Evolutionary conservation across 1,140 invertebrate genomes (phyloP), one percentile per base, ranked within the genome.

Genomic region (Solenopsis invicta): DNA sequence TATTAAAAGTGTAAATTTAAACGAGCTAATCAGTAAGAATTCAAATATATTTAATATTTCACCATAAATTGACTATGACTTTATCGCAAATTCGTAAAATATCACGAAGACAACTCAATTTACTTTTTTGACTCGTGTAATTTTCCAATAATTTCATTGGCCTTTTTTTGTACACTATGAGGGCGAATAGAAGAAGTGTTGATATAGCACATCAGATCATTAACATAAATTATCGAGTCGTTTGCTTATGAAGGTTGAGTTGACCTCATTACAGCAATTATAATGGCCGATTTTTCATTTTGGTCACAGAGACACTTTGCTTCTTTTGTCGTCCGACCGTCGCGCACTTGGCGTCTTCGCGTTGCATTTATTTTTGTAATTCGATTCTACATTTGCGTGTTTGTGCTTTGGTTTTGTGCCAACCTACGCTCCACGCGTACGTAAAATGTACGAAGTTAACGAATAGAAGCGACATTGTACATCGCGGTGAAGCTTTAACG

Each of bases 311-410:
- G 34, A 41, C 48, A 13, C 9, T 48, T 37, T 41, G 21, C 21
- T 48, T 16, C n/a, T 24, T 69, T 69, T 54, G 45, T 13, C 12
- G 45, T 56, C 62, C 48, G 21, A 80, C 41, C 2, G 18, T 21
- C 41, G 6, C 48, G 61, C 21, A 50, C 52, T 78, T 50, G 48
- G 16, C 61, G 29, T 69, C 34, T 45, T 67, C 64, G 8, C 13
- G 34, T 69, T 67, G 34, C 48, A 69, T 45, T 80, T 80, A 80
- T 80, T 80, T 80, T 56, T 56, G 64, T 54, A 80, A 69, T 69
- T 80, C 24, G n/a, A 56, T 41, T 69, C 21, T 69, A 41, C 52
- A 56, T 67, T 80, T 67, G 45, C 45, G 45, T 50, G 18, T 78
- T 29, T 67, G 76, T 21, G 48, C 48, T 69, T 69, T 80, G 77